Evolutionary conservation across 2,113 vertebrate genomes (phyloP).

Genomic region (Phalacrocorax aristotelis): DNA sequence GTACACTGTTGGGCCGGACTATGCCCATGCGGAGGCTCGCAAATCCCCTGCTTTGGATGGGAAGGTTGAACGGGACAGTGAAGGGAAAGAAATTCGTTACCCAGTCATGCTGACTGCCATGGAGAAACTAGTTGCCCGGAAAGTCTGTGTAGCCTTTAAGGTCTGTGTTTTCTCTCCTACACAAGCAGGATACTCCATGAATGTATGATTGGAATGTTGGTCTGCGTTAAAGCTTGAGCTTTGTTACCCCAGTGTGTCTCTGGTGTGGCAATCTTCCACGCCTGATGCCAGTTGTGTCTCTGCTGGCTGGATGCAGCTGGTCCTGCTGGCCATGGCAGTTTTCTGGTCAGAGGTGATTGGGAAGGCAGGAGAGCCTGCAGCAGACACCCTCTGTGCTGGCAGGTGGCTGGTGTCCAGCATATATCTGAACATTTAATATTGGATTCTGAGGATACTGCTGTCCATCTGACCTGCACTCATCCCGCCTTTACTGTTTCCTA

Average conservation of each 20-base stretch:
- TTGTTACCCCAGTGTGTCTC: not conserved
- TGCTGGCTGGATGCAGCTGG: not conserved
- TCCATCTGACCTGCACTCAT: not conserved
- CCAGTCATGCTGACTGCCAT: conserved; percentile 98
- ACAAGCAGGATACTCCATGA: not conserved
- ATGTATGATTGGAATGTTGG: rapidly evolving
- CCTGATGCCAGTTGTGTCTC: not conserved
- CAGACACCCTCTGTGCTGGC: not conserved
- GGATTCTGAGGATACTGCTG: not conserved
- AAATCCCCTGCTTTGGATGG: conserved; percentile 96
- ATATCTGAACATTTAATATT: not conserved
- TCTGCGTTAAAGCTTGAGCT: not conserved
- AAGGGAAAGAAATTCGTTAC: conserved; percentile 97
- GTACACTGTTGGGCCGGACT: conserved; percentile 96
- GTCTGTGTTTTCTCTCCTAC: conserved; percentile 64
- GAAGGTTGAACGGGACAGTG: conserved; percentile 97
- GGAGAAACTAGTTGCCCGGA: conserved; percentile 96
- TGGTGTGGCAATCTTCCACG: rapidly evolving
- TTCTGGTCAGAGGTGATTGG: not conserved
- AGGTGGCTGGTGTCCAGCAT: not conserved
- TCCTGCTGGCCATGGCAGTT: not conserved
- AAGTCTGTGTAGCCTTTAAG: conserved; percentile 98
- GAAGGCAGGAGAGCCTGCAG: not conserved
- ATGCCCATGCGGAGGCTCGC: conserved; percentile 95
- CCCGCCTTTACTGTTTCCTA: not conserved